Evolutionary conservation across 2,888 invertebrate genomes (phyloP).

Genomic region (Erebia palarica): DNA sequence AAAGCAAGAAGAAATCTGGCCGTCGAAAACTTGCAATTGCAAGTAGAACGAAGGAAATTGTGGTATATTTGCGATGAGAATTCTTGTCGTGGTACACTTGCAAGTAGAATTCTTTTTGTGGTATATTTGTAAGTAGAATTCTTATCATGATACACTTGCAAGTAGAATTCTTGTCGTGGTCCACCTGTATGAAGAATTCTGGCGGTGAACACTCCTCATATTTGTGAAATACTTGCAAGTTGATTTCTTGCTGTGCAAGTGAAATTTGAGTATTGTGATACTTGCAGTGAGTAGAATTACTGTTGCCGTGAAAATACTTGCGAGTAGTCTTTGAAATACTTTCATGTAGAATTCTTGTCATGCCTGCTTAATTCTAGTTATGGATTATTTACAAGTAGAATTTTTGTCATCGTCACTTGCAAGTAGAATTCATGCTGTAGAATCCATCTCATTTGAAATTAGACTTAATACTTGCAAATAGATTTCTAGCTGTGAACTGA

Average conservation of each 20-base stretch:
- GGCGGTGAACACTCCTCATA: no score
- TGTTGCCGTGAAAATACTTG: neutral
- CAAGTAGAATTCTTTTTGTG: neutral
- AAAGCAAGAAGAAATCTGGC: slow-evolving; percentile 6
- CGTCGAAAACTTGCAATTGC: neutral
- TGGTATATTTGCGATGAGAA: neutral
- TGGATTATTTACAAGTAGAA: neutral
- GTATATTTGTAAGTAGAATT: neutral
- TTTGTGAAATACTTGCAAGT: neutral
- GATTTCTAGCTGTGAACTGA: neutral
- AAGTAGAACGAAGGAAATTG: neutral
- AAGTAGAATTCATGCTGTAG: neutral
- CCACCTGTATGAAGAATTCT: no score
- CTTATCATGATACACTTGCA: neutral
- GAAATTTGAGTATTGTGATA: neutral
- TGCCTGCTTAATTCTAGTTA: neutral
- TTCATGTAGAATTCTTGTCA: neutral
- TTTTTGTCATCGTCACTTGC: neutral
- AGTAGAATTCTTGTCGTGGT: neutral
- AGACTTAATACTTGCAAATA: neutral
- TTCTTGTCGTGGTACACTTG: neutral
- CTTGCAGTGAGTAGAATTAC: neutral
- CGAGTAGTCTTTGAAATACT: neutral
- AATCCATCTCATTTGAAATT: neutral
- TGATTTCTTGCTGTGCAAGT: neutral